Percentiles rank a stretch among this genome's conserved stretches.
Evolutionary conservation across 35 echinoderm and acorn worm genomes (phyloP).

Genomic region (Ophiothrix spiculata): DNA sequence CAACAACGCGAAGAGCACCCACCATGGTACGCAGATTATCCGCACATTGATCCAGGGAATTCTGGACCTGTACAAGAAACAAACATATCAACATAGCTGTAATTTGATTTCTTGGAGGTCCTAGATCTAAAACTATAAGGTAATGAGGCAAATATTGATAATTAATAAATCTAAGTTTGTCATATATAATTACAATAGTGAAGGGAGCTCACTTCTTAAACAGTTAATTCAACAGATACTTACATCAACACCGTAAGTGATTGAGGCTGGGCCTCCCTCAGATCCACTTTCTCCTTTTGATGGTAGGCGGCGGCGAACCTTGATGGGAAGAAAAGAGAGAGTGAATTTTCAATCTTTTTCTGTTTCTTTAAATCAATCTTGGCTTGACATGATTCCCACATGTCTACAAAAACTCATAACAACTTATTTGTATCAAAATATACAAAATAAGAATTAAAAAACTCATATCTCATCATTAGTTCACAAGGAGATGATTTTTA

Average conservation of each 20-base stretch:
- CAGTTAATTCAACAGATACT: not conserved
- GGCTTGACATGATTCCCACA: too few species aligned
- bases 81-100: too few species aligned
- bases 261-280: constrained; percentile 59
- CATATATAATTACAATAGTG: not conserved
- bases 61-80: constrained; percentile 58
- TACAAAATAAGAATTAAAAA: too few species aligned
- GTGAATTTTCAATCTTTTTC: not conserved
- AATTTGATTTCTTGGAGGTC: too few species aligned
- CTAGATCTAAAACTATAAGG: not conserved
- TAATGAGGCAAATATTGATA: not conserved
- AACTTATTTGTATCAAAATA: too few species aligned
- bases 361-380: not conserved
- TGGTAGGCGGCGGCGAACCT: constrained; percentile 86
- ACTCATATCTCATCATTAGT: too few species aligned
- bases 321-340: constrained; percentile 8
- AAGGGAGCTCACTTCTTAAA: not conserved
- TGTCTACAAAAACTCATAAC: too few species aligned
- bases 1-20: constrained; percentile 46
- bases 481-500: too few species aligned
- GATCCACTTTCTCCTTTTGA: constrained; percentile 37
- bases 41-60: constrained; percentile 58
- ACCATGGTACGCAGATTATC: constrained; percentile 52
- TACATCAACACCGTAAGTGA: constrained; percentile 77
- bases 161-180: not conserved